phyloP scores from a whole-genome alignment of 2,888 invertebrate genomes.

The Agapetus fuscipes region DNA sequence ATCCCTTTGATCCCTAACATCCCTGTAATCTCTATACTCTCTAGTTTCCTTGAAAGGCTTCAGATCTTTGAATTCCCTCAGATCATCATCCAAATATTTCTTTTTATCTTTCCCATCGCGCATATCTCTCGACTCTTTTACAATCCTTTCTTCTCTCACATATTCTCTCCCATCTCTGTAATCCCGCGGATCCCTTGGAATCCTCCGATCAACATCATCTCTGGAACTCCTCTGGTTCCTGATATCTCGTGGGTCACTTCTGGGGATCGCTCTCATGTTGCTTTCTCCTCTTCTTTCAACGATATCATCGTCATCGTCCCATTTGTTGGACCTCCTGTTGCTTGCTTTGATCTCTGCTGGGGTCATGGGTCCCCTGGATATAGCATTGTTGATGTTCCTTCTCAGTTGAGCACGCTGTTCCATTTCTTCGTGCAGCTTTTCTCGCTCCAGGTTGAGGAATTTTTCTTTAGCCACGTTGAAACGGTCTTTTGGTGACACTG shows the following conservation, averaged over 20 bases:
- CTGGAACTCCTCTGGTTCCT: conserved; percentile 9
- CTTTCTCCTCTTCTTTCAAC: conserved; percentile 15
- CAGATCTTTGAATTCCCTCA: conserved; percentile 14
- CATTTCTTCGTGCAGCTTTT: conserved; percentile 49
- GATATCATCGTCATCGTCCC: conserved; percentile 20
- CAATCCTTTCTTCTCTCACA: conserved; percentile 7
- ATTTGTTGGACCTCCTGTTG: conserved; percentile 10
- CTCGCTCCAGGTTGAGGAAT: conserved; percentile 69
- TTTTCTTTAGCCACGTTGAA: conserved; percentile 83
- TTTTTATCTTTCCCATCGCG: conserved; percentile 13
- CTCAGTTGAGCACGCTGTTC: conserved; percentile 44
- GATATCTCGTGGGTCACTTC: conserved; percentile 13
- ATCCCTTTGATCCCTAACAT: conserved; percentile 4
- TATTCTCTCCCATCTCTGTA: conserved; percentile 9
- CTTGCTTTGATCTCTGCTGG: conserved; percentile 36
- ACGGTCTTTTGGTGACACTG: conserved; percentile 60
- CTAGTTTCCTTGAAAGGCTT: conserved; percentile 8
- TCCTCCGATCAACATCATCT: conserved; percentile 15
- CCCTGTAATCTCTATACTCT: conserved; percentile 10
- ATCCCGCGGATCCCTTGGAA: conserved; percentile 12
- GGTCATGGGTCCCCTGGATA: conserved; percentile 46
- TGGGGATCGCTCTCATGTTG: conserved; percentile 13
- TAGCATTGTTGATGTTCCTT: conserved; percentile 42
- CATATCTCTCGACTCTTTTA: conserved; percentile 10
- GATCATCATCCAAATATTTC: conserved; percentile 9